These are phyloP conservation scores for Lasioglossum baleicum DNA, from an alignment of 1,140 invertebrate genomes.

Conservation along the genomic window DNA sequence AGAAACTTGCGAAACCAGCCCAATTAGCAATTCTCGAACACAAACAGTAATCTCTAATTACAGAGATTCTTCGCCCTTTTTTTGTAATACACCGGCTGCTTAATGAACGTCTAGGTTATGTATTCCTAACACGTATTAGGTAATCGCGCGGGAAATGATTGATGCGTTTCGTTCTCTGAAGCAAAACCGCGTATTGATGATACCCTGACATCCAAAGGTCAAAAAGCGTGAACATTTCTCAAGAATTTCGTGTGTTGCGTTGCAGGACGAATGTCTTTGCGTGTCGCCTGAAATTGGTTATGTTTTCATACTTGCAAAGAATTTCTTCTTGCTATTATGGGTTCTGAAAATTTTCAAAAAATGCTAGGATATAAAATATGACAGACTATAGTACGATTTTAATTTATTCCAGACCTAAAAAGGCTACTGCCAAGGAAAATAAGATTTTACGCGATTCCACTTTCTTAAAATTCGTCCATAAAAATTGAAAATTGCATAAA, in stretches of 20 bases:
- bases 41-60: slow-evolving; percentile 1
- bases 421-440: no score
- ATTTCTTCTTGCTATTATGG: no score
- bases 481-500: no score
- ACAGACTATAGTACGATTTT: no score
- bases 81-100: neutral
- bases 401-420: no score
- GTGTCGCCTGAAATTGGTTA: no score
- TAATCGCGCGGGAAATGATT: neutral
- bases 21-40: neutral
- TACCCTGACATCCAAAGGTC: neutral
- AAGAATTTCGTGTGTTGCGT: neutral
- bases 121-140: neutral
- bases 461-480: no score
- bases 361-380: no score
- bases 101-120: neutral
- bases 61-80: neutral
- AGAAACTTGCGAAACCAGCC: neutral
- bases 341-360: no score
- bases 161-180: neutral
- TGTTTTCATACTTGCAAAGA: no score
- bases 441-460: no score
- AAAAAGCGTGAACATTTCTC: neutral
- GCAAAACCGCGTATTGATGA: neutral
- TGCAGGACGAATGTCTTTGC: neutral